Base-by-base conservation (phyloP, 2,888 invertebrate species). In the Toxonevra muliebris region DNA sequence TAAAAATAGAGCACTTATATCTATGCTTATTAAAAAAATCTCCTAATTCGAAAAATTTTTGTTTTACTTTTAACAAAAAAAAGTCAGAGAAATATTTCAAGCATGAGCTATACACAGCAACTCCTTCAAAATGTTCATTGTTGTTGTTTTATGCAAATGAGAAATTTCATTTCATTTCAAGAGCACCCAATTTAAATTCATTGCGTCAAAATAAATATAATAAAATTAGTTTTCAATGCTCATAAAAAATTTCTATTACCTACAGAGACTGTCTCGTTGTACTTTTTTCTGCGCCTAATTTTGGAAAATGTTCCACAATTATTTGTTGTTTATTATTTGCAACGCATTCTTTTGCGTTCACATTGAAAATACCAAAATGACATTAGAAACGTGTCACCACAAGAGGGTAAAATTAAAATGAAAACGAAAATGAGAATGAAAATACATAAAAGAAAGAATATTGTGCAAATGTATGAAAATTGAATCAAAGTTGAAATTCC, bases 311-410 rank as follows among this genome's bases (percentile, higher is more conserved):
- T 15, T 61, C 12, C 60, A 15, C 66, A 66, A 66, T 66, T 61
- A 61, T 66, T 48, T 48, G 50, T 48, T 48, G 50, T n/a, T 48
- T n/a, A 48, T n/a, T 48, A 48, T 50, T 50, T 64, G 50, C 57
- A 19, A 0, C 11, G 0, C 20, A 30, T 7, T 30, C 30, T 30
- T 61, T 40, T 15, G 40, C 40, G 43, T 53, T 53, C 52, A 65
- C 45, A 61, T 54, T 45, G 61, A 48, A 61, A 66, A 66, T 61
- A 60, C 61, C 66, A 55, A 61, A 60, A 48, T 61, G 66, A 61
- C 66, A 66, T 54, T 54, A n/a, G 20, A 11, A 54, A 54, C 54
- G 54, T 54, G 54, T 54, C 7, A 54, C 17, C 30, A 30, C 30
- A 30, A 59, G 65, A 58, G 59, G 52, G 15, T 30, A 30, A 65